Evolutionary conservation across 2,888 invertebrate species (phyloP), one percentile per base, ranked within the genome.

Genomic region (Sinhomidia bicolor): DNA sequence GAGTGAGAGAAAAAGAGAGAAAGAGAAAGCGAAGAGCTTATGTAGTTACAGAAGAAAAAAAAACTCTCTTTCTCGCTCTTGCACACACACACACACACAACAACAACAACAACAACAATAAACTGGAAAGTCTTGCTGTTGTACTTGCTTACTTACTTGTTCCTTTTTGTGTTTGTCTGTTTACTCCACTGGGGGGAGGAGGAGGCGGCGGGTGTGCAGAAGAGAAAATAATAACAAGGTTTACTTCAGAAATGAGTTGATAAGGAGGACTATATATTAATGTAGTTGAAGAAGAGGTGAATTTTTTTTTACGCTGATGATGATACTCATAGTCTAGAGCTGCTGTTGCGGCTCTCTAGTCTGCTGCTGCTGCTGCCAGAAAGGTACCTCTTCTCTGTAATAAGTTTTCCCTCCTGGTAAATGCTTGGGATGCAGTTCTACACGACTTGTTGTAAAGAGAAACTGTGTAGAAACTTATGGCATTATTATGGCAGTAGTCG

Each of bases 211-310:
- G 23, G 10, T 14, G n/a, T 54, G 54, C 14, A 54, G 54, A 23
- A 23, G 26, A 26, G 23, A 60, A 23, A 60, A 60, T 23, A 60
- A 60, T 23, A 36, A 36, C 36, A 36, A 36, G 36, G 17, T 14
- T 65, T 65, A 32, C 23, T 65, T 65, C 32, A 32, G 65, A 41
- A 44, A 71, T 41, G 41, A 71, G 68, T 71, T 71, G 68, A 71
- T 71, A 71, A 71, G 68, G 17, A 20, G 68, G 12, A 71, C 41
- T 71, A 41, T 36, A 41, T 71, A 71, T 71, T 71, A 71, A 71
- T 71, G 68, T 71, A 41, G 68, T 71, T 41, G 68, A 10, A 20
- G 41, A 71, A 23, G 9, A 44, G 36, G 12, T n/a, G 14, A n/a
- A n/a, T 17, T 54, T n/a, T 65, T 36, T 65, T 65, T 23, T 65